Percentiles rank a stretch among this genome's conserved stretches.
Evolutionary conservation across 2,113 vertebrate species (phyloP).

Genomic region (Neodontobutis hainanensis): DNA sequence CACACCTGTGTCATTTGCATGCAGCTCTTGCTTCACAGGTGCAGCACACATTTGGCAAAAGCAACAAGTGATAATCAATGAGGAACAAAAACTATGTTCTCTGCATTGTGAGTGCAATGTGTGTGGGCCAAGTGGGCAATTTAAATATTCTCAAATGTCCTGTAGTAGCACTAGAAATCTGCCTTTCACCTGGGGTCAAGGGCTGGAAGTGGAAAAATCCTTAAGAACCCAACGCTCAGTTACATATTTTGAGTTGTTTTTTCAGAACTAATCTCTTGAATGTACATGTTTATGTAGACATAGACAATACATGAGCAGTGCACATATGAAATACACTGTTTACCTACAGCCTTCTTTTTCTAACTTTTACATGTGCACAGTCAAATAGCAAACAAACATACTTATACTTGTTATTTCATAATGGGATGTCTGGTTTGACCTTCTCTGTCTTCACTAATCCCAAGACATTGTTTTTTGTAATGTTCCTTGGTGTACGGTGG

Average conservation of each 20-base stretch:
- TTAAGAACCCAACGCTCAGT: background rate
- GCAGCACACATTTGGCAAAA: slow-evolving; percentile 6
- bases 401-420: too few species aligned
- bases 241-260: slow-evolving; percentile 2
- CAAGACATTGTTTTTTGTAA: too few species aligned
- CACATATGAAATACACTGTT: too few species aligned
- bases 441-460: too few species aligned
- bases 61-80: slow-evolving; percentile 11
- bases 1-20: slow-evolving; percentile 32
- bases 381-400: too few species aligned
- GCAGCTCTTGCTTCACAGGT: slow-evolving; percentile 2
- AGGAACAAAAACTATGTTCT: background rate
- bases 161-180: background rate
- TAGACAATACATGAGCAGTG: too few species aligned
- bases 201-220: background rate
- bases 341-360: too few species aligned
- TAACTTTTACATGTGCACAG: too few species aligned
- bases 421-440: too few species aligned
- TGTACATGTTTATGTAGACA: too few species aligned
- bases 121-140: background rate
- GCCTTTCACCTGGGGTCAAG: background rate
- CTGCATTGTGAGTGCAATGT: background rate
- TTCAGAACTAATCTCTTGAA: too few species aligned
- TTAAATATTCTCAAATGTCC: background rate
- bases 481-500: too few species aligned